These are phyloP conservation scores for Poecilobothrus nobilitatus DNA, from an alignment of 2,888 invertebrate species.

Conservation along the genomic window DNA sequence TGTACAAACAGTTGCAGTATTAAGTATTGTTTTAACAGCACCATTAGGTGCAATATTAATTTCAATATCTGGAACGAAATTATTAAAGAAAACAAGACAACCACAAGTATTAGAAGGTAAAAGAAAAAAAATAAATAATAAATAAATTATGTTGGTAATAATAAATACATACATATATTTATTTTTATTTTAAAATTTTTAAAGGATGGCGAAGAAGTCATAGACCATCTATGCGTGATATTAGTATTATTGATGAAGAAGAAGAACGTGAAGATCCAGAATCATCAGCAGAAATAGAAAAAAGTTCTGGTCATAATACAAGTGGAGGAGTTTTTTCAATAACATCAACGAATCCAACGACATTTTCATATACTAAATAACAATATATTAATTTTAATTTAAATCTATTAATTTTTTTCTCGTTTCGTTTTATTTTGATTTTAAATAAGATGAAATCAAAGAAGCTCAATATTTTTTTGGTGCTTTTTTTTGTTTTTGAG, in stretches of 20 bases:
- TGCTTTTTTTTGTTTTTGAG: too few species aligned
- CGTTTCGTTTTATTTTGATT: background rate
- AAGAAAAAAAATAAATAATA: background rate
- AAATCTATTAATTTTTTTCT: background rate
- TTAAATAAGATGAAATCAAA: too few species aligned
- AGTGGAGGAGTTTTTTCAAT: slow-evolving; percentile 22
- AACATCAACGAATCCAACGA: background rate
- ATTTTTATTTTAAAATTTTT: background rate
- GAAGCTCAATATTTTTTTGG: too few species aligned
- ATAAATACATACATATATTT: background rate
- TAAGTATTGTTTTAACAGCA: slow-evolving; percentile 77
- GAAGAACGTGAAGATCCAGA: slow-evolving; percentile 56
- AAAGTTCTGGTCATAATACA: slow-evolving; percentile 36
- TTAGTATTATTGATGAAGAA: slow-evolving; percentile 77
- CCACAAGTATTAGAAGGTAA: slow-evolving; percentile 58
- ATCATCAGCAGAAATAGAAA: slow-evolving; percentile 34
- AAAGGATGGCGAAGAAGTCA: slow-evolving; percentile 70
- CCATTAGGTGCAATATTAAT: slow-evolving; percentile 77
- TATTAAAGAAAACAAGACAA: slow-evolving; percentile 68
- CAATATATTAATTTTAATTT: background rate
- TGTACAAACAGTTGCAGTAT: slow-evolving; percentile 66
- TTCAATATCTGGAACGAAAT: slow-evolving; percentile 64
- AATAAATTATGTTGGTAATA: background rate
- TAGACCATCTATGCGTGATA: slow-evolving; percentile 75
- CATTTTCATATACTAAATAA: slow-evolving; percentile 25